Conservation (phyloP, 2,797 vertebrate genomes). For the Neomorphus geoffroyi region DNA sequence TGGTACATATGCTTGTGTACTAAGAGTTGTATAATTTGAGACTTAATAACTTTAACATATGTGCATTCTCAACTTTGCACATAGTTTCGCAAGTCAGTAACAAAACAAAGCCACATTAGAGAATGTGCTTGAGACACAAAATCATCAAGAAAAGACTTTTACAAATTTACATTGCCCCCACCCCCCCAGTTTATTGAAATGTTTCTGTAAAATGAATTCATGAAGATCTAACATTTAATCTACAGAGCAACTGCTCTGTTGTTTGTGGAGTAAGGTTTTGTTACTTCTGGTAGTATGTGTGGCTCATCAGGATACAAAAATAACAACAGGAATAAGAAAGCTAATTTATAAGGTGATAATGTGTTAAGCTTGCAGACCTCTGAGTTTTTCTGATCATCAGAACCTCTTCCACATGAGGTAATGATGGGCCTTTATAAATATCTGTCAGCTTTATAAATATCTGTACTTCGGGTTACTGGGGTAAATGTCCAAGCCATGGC, state of each 20-base stretch:
- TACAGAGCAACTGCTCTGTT: not conserved
- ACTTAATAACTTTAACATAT: not conserved
- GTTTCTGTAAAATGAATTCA: not conserved
- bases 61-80: not conserved
- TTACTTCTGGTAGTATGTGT: not conserved
- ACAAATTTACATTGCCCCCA: not conserved
- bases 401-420: not conserved
- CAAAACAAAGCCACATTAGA: not conserved
- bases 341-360: conserved; percentile 75
- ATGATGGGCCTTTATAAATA: not conserved
- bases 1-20: not conserved
- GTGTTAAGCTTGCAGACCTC: conserved; percentile 49
- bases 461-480: not conserved
- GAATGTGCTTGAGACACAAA: not conserved
- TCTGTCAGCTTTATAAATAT: not conserved
- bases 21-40: not conserved
- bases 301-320: not conserved
- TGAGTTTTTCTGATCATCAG: conserved; percentile 50
- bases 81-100: not conserved
- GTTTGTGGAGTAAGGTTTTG: not conserved
- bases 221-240: not conserved
- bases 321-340: conserved; percentile 57
- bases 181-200: not conserved
- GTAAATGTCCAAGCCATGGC: not conserved
- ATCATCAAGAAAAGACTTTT: not conserved